Conservation (phyloP, 2,113 vertebrate species). For the Oryzias celebensis region DNA sequence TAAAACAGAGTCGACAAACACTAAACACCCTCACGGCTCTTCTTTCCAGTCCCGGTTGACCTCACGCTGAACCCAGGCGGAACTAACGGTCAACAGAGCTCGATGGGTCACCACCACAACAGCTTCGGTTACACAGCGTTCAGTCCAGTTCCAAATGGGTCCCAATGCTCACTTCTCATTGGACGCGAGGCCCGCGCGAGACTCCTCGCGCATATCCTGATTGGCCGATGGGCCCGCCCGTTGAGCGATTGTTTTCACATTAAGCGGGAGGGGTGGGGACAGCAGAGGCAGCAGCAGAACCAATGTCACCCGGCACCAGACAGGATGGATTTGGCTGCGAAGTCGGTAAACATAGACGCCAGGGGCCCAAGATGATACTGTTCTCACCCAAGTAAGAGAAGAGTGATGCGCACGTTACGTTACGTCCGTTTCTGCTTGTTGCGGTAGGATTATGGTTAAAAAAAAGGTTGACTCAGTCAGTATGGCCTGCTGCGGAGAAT, state of each 20-base stretch:
- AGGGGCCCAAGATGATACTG: neutral
- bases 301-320: slow-evolving; percentile 53
- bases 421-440: neutral
- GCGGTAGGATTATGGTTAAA: neutral
- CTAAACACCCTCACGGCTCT: no score
- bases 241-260: slow-evolving; percentile 29
- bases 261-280: slow-evolving; percentile 1
- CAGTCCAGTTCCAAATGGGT: slow-evolving; percentile 8
- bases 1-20: no score
- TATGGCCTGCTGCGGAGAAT: slow-evolving; percentile 26
- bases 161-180: slow-evolving; percentile 35
- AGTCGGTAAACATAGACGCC: neutral
- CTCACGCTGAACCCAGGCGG: slow-evolving; percentile 14
- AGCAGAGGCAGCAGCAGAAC: slow-evolving; percentile 34
- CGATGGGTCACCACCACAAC: neutral
- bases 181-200: neutral
- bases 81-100: no score
- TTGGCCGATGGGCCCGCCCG: slow-evolving; percentile 33
- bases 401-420: neutral
- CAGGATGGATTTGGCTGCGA: slow-evolving; percentile 10
- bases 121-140: slow-evolving; percentile 33
- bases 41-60: neutral
- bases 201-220: slow-evolving; percentile 1
- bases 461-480: neutral
- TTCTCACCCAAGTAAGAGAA: slow-evolving; percentile 30